Percentiles rank a stretch among this genome's conserved stretches.
Conservation (phyloP, 2,888 invertebrate genomes). For the Bombylius discolor region DNA sequence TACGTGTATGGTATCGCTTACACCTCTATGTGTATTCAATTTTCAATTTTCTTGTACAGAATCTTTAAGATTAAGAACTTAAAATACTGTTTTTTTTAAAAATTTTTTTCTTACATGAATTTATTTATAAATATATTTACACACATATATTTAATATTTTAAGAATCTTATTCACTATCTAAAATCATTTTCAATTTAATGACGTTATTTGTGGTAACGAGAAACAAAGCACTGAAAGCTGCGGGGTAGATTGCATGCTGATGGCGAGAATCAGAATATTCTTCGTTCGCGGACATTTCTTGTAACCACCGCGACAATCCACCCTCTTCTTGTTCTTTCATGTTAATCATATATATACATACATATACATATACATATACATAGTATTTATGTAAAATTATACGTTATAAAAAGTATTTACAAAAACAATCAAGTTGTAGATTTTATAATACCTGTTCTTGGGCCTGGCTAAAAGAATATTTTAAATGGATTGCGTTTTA, state of each 20-base stretch:
- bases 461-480: too few species aligned
- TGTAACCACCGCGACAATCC: not conserved
- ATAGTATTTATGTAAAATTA: too few species aligned
- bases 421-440: too few species aligned
- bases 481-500: too few species aligned
- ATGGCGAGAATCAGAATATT: constrained; percentile 1
- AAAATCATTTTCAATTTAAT: not conserved
- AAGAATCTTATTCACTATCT: not conserved
- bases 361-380: not conserved
- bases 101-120: not conserved
- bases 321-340: too few species aligned
- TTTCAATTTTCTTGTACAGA: not conserved
- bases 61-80: not conserved
- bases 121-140: not conserved
- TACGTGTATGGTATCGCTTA: too few species aligned
- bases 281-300: not conserved
- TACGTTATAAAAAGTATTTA: too few species aligned
- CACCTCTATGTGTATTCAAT: too few species aligned
- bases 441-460: too few species aligned
- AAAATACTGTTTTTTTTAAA: not conserved
- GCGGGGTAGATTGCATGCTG: constrained; percentile 1
- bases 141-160: not conserved
- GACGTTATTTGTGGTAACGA: constrained; percentile 4
- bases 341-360: not conserved
- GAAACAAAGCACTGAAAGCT: not conserved